Conservation (phyloP, 2,888 invertebrate species). For the Acleris cristana region DNA sequence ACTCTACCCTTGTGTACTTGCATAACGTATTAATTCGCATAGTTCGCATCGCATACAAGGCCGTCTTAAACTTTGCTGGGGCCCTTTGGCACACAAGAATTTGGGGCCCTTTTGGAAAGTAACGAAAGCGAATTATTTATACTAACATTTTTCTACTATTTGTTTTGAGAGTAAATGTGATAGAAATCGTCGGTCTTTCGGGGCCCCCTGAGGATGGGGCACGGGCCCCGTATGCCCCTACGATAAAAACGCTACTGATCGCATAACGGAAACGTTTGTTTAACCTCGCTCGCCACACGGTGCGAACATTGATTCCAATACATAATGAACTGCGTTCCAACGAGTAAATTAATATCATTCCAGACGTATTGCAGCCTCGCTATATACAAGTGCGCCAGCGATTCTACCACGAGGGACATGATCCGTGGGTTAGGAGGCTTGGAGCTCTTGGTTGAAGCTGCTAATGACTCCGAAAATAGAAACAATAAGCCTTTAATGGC, state of each 20-base stretch:
- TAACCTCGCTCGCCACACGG: slow-evolving; percentile 22
- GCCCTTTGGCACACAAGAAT: no score
- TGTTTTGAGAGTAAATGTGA: no score
- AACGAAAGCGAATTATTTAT: no score
- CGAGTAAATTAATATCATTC: slow-evolving; percentile 33
- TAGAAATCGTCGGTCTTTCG: background rate
- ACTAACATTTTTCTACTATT: no score
- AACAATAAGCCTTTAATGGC: slow-evolving; percentile 91
- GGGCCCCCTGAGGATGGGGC: no score
- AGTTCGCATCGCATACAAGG: no score
- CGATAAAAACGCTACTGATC: background rate
- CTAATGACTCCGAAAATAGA: slow-evolving; percentile 86
- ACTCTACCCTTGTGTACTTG: no score
- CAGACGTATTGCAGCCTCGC: slow-evolving; percentile 94
- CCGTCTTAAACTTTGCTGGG: no score
- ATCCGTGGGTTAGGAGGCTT: slow-evolving; percentile 94
- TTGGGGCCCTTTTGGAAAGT: no score
- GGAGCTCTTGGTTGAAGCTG: slow-evolving; percentile 91
- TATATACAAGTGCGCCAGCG: slow-evolving; percentile 94
- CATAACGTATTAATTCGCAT: no score
- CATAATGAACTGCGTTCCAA: background rate
- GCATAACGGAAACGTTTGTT: slow-evolving; percentile 19
- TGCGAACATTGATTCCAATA: slow-evolving; percentile 23
- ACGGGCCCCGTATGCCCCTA: no score
- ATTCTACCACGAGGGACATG: slow-evolving; percentile 90